phyloP scores from a whole-genome alignment of 1,140 invertebrate species.

The Drosophila truncata region DNA sequence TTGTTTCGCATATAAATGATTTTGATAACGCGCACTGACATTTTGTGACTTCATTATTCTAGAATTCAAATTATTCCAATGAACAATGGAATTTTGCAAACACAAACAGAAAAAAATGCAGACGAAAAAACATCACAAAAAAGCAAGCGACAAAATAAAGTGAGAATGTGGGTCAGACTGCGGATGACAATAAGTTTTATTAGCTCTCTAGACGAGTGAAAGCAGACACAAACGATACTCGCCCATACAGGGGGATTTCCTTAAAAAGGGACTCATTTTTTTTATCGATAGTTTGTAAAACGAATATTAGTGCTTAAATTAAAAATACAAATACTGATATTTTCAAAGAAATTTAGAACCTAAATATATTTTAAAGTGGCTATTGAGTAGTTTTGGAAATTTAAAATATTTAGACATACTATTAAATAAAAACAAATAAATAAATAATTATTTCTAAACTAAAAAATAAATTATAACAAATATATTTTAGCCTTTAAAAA shows the following conservation, averaged over 20 bases:
- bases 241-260: neutral
- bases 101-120: constrained; percentile 5
- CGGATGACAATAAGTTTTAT: constrained; percentile 58
- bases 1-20: constrained; percentile 61
- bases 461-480: too few species aligned
- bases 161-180: constrained; percentile 45
- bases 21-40: constrained; percentile 62
- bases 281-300: neutral
- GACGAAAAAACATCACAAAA: constrained; percentile 1
- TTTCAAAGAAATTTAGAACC: too few species aligned
- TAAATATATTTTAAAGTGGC: too few species aligned
- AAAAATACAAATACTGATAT: too few species aligned
- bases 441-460: too few species aligned
- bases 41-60: constrained; percentile 67
- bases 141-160: constrained; percentile 1
- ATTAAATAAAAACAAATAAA: too few species aligned
- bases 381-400: too few species aligned
- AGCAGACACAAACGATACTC: neutral
- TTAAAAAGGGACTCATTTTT: neutral
- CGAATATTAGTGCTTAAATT: too few species aligned
- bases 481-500: neutral
- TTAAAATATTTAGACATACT: too few species aligned
- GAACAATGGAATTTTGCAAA: constrained; percentile 38
- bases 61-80: constrained; percentile 65
- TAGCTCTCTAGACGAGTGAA: constrained; percentile 29